phyloP scores from a whole-genome alignment of 2,888 invertebrate species.

The Volucella bombylans region DNA sequence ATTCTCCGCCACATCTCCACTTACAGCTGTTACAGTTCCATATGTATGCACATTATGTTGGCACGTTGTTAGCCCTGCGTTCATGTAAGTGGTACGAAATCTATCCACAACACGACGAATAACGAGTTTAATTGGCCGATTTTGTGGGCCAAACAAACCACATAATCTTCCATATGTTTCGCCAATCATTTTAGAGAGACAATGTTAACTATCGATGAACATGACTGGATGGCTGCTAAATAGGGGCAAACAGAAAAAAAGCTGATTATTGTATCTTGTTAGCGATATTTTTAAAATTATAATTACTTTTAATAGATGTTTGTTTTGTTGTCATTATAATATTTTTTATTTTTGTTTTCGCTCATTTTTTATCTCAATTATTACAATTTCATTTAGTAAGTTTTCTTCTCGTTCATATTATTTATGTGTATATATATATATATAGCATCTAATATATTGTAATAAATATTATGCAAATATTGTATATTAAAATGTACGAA shows the following conservation, averaged over 20 bases:
- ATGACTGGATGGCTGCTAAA: not conserved
- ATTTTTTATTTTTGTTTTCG: slow-evolving; percentile 45
- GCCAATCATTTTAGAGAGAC: too few species aligned
- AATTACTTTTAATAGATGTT: slow-evolving; percentile 44
- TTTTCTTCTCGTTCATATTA: slow-evolving; percentile 54
- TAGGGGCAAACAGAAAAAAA: not conserved
- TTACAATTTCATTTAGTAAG: slow-evolving; percentile 61
- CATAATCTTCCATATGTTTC: too few species aligned
- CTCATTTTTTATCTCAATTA: slow-evolving; percentile 39
- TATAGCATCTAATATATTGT: slow-evolving; percentile 70
- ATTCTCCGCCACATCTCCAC: too few species aligned
- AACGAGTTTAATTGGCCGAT: too few species aligned
- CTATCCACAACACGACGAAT: too few species aligned
- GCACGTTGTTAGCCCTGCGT: too few species aligned
- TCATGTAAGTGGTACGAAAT: too few species aligned
- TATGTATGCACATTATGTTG: too few species aligned
- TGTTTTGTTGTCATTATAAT: slow-evolving; percentile 49
- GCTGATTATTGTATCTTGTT: not conserved
- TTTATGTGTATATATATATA: slow-evolving; percentile 56
- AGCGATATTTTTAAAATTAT: slow-evolving; percentile 60
- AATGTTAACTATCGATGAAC: too few species aligned
- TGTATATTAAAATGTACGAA: slow-evolving; percentile 70
- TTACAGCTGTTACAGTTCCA: too few species aligned
- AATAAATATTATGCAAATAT: slow-evolving; percentile 73
- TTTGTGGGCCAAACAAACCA: too few species aligned